Base-by-base conservation (phyloP, 2,888 invertebrate species). In the Trachelus stipa region DNA sequence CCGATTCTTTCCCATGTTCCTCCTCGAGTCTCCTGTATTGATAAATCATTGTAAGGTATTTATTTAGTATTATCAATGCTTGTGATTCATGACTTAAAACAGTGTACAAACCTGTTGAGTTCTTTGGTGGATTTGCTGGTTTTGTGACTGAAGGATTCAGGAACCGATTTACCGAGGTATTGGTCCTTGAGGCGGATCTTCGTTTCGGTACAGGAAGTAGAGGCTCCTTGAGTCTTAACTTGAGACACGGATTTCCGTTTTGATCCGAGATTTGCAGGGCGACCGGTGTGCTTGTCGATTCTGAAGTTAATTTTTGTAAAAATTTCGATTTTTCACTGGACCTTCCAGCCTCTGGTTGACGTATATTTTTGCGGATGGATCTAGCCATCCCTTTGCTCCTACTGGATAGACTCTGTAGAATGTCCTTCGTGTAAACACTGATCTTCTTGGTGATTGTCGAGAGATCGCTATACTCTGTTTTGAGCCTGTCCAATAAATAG, bases 371-470 rank as follows among this genome's bases (percentile, higher is more conserved):
- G 9, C 31, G 31, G 12, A 33, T 33, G 3, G 71, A 71, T 30
- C 71, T n/a, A 2, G 71, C 71, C 6, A 33, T 33, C 31, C 71
- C 71, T 71, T 68, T 85, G n/a, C 77, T 77, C 73, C 73, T 84
- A 34, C 40, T 79, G 35, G 81, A 68, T n/a, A 87, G 76, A 75
- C 82, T 80, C 68, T 34, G 79, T 30, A 87, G 80, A 73, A 87
- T 87, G 11, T 87, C 85, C 74, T 80, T 87, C 12, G 87, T 87
- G 68, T 85, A 87, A 11, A 82, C 73, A 35, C 83, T 86, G 73
- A 87, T 83, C 79, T 85, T 87, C 76, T 69, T 83, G 31, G 87
- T 85, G 69, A 87, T 86, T n/a, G 79, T 78, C 1, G 83, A 83
- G 6, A 87, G 77, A 74, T 87, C 87, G n/a, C 78, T 82, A 73